Conservation (phyloP, 2,888 invertebrate species). For the Mellilla xanthometata region DNA sequence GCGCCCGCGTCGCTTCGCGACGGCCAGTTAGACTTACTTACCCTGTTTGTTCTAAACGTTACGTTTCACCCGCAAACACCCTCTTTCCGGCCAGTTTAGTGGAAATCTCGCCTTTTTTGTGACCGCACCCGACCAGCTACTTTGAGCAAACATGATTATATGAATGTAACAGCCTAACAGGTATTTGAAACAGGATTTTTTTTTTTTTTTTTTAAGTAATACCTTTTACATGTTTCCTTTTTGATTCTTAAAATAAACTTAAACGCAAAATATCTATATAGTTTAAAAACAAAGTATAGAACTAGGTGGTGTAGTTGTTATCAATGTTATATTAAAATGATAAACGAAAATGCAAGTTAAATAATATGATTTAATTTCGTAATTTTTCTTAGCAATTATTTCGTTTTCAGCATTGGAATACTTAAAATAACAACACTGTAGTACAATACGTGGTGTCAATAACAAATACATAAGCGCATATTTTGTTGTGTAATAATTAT, state of each 20-base stretch:
- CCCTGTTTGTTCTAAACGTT: constrained; percentile 70
- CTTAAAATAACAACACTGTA: constrained; percentile 71
- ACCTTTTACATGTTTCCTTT: constrained; percentile 5
- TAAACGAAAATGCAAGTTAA: constrained; percentile 68
- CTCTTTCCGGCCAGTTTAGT: constrained; percentile 71
- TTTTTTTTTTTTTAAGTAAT: constrained; percentile 20
- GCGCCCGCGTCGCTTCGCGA: constrained; percentile 29
- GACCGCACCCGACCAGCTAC: constrained; percentile 55
- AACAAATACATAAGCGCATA: constrained; percentile 75
- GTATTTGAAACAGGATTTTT: constrained; percentile 19
- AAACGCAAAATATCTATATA: no score
- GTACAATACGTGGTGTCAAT: constrained; percentile 67
- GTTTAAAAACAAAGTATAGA: no score
- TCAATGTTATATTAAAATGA: no score
- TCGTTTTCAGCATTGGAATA: constrained; percentile 78
- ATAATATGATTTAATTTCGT: constrained; percentile 82
- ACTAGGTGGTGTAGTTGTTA: no score
- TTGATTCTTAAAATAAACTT: no score
- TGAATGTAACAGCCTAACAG: constrained; percentile 24
- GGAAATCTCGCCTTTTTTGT: constrained; percentile 69
- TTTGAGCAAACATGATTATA: constrained; percentile 41
- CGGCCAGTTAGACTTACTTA: constrained; percentile 67
- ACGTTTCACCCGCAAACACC: constrained; percentile 70
- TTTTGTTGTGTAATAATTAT: constrained; percentile 61
- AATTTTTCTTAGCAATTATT: constrained; percentile 82